Base-by-base conservation (phyloP, 2,888 invertebrate species). In the Cyclophora albipunctata region DNA sequence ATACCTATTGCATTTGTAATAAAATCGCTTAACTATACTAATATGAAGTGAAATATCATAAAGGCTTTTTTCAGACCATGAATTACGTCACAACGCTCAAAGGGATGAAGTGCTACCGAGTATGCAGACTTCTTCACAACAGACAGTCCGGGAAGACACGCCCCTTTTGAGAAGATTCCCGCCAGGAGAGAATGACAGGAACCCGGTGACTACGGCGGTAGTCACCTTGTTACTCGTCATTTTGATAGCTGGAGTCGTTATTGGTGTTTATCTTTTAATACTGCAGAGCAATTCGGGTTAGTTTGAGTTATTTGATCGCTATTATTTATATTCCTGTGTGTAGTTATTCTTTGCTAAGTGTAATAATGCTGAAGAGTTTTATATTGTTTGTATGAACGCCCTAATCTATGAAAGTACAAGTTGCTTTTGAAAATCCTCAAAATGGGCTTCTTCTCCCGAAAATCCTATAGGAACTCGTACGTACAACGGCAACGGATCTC, bases 241-340 rank as follows among this genome's bases (percentile, higher is more conserved):
- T 48, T 62, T 87, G 20, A 48, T 80, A 5, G 53, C 71, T n/a
- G 87, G 85, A 3, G 64, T 78, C 7, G 51, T 77, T 3, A 84
- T 86, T 53, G 83, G 85, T 7, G 71, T 78, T 45, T 85, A 86
- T 56, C 73, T 87, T 3, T 72, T 87, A 3, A 62, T 83, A 2
- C 53, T 84, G 34, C 81, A 84, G 56, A 72, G 64, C 55, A 62
- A 71, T 40, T 64, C 80, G 41, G 84, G 84, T 84, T 46, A 67
- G 72, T 67, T 37, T 40, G 33, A 45, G 37, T 7, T 46, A 46
- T 34, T 34, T 37, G 37, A 20, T 20, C 20, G 20, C 20, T 20
- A 20, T 20, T 20, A 20, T 20, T 20, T 20, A 20, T 20, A 1
- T 20, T 20, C 20, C 20, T 20, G 20, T 2, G 20, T 20, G 1